Conservation (phyloP, 1,140 invertebrate genomes). For the Penaeus indicus region DNA sequence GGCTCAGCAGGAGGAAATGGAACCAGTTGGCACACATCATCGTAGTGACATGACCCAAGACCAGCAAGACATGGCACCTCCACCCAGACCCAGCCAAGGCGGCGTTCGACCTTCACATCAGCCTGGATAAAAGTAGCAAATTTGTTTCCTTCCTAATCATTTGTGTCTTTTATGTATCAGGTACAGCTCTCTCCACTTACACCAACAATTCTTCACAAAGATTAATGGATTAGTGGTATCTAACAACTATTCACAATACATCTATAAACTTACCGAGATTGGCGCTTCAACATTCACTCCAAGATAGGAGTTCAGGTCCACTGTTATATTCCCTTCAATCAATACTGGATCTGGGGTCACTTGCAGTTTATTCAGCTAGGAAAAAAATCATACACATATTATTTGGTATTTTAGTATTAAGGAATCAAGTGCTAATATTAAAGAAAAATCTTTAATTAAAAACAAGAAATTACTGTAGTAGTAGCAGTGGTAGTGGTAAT, state of each 20-base stretch:
- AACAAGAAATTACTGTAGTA: too few species aligned
- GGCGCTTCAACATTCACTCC: constrained; percentile 9
- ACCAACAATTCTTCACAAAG: too few species aligned
- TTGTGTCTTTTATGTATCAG: too few species aligned
- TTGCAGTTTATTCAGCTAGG: constrained; percentile 10
- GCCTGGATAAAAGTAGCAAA: background rate
- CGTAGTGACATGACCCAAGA: constrained; percentile 38
- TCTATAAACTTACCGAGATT: constrained; percentile 26
- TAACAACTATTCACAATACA: too few species aligned
- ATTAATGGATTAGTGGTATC: too few species aligned
- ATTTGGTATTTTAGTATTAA: too few species aligned
- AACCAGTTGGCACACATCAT: constrained; percentile 26
- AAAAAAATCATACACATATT: background rate
- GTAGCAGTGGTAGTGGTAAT: too few species aligned
- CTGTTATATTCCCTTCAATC: constrained; percentile 28
- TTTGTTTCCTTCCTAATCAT: too few species aligned
- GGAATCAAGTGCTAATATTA: too few species aligned
- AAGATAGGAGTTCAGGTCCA: constrained; percentile 17
- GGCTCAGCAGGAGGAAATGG: constrained; percentile 15
- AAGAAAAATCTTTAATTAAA: too few species aligned
- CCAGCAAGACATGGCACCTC: constrained; percentile 34
- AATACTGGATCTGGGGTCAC: constrained; percentile 33
- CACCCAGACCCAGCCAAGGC: constrained; percentile 35
- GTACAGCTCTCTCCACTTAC: too few species aligned
- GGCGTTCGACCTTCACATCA: constrained; percentile 39